Conservation (phyloP, 1,140 invertebrate species). For the Leguminivora glycinivorella region DNA sequence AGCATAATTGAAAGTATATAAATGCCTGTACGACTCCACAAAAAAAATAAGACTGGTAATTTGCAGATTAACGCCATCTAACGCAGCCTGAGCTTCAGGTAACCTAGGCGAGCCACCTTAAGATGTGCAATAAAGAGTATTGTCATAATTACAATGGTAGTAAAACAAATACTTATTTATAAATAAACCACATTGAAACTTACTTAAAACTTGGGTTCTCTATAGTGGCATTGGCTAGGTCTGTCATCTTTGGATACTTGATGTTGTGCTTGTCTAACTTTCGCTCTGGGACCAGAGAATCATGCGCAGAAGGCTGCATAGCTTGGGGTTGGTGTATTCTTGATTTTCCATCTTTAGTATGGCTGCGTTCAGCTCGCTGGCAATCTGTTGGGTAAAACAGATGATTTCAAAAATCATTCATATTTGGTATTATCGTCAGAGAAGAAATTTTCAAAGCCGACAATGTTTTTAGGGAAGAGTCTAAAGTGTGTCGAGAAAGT, state of each 20-base stretch:
- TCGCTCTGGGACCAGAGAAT: conserved; percentile 98
- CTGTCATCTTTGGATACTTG: conserved; percentile 95
- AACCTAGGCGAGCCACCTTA: too few relatives aligned
- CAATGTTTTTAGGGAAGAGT: too few relatives aligned
- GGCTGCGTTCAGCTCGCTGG: conserved; percentile 97
- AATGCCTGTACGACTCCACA: too few relatives aligned
- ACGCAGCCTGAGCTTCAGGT: too few relatives aligned
- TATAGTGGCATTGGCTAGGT: conserved; percentile 89
- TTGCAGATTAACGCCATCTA: too few relatives aligned
- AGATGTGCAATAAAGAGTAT: not conserved
- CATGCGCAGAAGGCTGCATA: conserved; percentile 94
- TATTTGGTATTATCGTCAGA: too few relatives aligned
- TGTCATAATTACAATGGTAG: conserved; percentile 19
- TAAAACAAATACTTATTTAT: conserved; percentile 29
- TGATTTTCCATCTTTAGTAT: conserved; percentile 95
- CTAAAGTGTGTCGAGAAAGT: too few relatives aligned
- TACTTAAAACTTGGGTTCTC: conserved; percentile 83
- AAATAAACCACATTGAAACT: conserved; percentile 33
- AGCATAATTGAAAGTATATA: too few relatives aligned
- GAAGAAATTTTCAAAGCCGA: too few relatives aligned
- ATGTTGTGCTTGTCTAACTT: conserved; percentile 95
- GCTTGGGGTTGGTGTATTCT: conserved; percentile 91
- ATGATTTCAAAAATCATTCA: too few relatives aligned
- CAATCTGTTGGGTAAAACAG: conserved; percentile 84
- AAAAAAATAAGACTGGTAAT: too few relatives aligned